phyloP scores from a whole-genome alignment of 2,797 vertebrate species.

The Eleutherodactylus coqui region DNA sequence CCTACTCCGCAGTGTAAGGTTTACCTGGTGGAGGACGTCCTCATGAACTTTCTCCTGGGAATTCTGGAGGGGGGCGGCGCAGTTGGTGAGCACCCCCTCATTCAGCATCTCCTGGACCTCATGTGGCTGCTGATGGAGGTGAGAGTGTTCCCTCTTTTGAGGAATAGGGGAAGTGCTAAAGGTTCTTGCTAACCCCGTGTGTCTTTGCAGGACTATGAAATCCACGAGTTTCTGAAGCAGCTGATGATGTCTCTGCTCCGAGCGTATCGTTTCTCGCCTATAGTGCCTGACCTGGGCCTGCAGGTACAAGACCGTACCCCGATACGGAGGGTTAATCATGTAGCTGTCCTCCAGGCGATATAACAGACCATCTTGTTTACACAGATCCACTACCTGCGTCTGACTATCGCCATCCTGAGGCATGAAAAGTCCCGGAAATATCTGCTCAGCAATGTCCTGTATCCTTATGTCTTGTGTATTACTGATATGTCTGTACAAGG shows the following conservation, averaged over 20 bases:
- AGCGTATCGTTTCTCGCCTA: slow-evolving; percentile 96
- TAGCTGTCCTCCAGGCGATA: too few species aligned
- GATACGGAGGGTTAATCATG: not conserved
- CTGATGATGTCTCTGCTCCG: slow-evolving; percentile 95
- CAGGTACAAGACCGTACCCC: slow-evolving; percentile 83
- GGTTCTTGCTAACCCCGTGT: not conserved
- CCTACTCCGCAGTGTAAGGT: slow-evolving; percentile 85
- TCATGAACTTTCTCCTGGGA: slow-evolving; percentile 92
- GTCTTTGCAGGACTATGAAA: slow-evolving; percentile 87
- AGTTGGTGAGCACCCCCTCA: slow-evolving; percentile 85
- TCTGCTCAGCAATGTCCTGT: slow-evolving; percentile 93
- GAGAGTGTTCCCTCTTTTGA: slow-evolving; percentile 54
- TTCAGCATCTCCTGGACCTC: slow-evolving; percentile 91
- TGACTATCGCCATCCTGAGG: slow-evolving; percentile 91
- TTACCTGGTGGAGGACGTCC: slow-evolving; percentile 94
- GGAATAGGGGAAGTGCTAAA: too few species aligned
- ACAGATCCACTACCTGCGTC: slow-evolving; percentile 93
- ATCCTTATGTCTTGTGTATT: slow-evolving; percentile 79
- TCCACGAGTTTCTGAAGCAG: slow-evolving; percentile 95
- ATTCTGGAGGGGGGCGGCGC: slow-evolving; percentile 87
- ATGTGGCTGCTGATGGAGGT: slow-evolving; percentile 99
- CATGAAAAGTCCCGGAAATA: slow-evolving; percentile 96
- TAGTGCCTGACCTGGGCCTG: slow-evolving; percentile 93
- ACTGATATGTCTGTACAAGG: not conserved
- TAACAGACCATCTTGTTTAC: slow-evolving; percentile 11